Evolutionary conservation across 2,797 vertebrate genomes (phyloP).

Genomic region (Margarornis squamiger): DNA sequence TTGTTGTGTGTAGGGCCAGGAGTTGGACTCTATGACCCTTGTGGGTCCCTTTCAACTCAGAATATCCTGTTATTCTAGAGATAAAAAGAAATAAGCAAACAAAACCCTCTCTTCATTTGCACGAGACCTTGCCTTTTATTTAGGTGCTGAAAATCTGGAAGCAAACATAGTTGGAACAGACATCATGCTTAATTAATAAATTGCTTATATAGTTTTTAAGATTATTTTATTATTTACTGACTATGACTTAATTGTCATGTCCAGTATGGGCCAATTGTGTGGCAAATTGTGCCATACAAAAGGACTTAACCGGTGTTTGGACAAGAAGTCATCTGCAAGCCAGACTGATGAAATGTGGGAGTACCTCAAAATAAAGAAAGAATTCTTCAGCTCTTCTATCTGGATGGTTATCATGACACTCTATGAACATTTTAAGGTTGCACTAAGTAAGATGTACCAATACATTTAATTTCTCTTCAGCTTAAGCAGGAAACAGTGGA

Average conservation of each 20-base stretch:
- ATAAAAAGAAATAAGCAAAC: not conserved
- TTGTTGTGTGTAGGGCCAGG: not conserved
- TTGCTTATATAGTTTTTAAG: not conserved
- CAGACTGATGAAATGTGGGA: accelerated
- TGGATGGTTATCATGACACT: not conserved
- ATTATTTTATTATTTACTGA: not conserved
- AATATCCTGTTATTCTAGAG: not conserved
- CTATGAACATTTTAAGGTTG: not conserved
- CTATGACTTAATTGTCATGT: not conserved
- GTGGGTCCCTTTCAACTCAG: not conserved
- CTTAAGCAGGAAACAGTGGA: not conserved
- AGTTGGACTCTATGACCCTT: not conserved
- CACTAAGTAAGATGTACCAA: not conserved
- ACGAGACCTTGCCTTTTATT: not conserved
- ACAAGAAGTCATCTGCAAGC: not conserved
- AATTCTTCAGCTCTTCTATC: not conserved
- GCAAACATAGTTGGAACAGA: not conserved
- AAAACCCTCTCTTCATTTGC: not conserved
- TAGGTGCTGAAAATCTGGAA: not conserved
- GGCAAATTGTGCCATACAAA: not conserved
- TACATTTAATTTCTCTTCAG: not conserved
- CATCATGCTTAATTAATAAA: not conserved
- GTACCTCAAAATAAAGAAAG: not conserved
- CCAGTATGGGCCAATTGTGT: not conserved
- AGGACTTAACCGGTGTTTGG: not conserved